A percentile compares a stretch with the other conserved stretches of the same genome.
Evolutionary conservation across 2,797 vertebrate genomes (phyloP).

Genomic region (Helostoma temminkii): DNA sequence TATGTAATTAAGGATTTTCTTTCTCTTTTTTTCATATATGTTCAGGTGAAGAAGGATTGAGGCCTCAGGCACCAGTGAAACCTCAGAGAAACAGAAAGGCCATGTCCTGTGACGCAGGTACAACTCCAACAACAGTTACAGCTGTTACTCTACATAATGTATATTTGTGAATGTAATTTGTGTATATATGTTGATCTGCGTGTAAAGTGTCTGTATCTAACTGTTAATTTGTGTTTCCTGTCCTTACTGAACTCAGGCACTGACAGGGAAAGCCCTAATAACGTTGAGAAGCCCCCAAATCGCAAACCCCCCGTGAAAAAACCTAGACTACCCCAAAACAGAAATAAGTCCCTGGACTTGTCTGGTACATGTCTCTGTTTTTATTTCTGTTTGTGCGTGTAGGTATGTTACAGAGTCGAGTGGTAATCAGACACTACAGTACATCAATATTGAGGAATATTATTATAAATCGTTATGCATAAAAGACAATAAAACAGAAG

Average conservation of each 20-base stretch:
- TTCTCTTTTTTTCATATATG: background rate
- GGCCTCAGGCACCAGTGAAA: constrained; percentile 87
- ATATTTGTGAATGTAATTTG: constrained; percentile 11
- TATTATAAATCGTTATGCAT: too few relatives aligned
- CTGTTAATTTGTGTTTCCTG: constrained; percentile 71
- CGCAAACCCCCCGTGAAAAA: constrained; percentile 86
- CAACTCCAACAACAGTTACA: background rate
- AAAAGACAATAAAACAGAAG: too few relatives aligned
- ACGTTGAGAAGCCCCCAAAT: constrained; percentile 84
- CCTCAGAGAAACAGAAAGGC: constrained; percentile 90
- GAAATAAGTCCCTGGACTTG: constrained; percentile 85
- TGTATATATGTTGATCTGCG: constrained; percentile 51
- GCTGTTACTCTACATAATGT: background rate
- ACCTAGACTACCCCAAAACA: constrained; percentile 86
- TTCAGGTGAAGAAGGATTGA: constrained; percentile 81
- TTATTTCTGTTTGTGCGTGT: constrained; percentile 53
- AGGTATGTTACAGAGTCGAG: background rate
- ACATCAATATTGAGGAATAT: background rate
- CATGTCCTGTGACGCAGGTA: constrained; percentile 90
- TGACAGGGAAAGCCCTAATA: constrained; percentile 85
- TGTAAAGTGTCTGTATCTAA: constrained; percentile 63
- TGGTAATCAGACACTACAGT: background rate
- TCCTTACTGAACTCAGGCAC: constrained; percentile 79
- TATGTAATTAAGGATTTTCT: background rate
- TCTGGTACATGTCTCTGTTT: constrained; percentile 82